Conservation (phyloP, 2,797 vertebrate genomes). For the Otus scops region DNA sequence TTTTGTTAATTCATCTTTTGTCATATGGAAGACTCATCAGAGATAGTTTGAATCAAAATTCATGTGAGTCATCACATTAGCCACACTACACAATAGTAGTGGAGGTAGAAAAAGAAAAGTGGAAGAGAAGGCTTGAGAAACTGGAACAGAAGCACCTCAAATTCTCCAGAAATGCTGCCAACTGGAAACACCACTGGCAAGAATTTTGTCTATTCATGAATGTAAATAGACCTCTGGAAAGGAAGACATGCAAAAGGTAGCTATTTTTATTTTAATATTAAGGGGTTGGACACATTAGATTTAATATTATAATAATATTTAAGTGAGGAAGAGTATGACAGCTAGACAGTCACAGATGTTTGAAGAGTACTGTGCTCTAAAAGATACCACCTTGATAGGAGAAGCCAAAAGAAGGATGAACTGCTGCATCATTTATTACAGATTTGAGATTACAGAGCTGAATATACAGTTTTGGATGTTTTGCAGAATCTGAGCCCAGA, state of each 20-base stretch:
- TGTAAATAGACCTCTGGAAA: constrained; percentile 2
- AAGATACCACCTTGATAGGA: neutral
- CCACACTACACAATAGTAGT: neutral
- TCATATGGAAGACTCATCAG: neutral
- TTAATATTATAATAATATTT: neutral
- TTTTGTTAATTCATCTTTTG: neutral
- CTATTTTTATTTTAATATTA: constrained; percentile 15
- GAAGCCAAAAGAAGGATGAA: neutral
- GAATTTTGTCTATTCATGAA: neutral
- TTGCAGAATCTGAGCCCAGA: constrained; percentile 10
- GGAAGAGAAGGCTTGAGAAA: neutral
- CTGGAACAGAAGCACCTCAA: neutral
- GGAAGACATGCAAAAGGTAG: neutral
- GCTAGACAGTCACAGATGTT: neutral
- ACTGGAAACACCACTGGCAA: neutral
- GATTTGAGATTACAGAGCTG: neutral
- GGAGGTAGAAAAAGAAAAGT: neutral
- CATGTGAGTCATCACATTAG: neutral
- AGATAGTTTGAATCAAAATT: neutral
- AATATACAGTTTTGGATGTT: neutral
- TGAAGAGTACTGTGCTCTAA: neutral
- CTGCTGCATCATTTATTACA: constrained; percentile 22
- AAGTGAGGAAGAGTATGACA: neutral
- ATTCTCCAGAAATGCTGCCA: neutral
- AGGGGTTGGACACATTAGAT: neutral